phyloP scores from a whole-genome alignment of 2,888 invertebrate species.

The Pachycephus smyrnensis region DNA sequence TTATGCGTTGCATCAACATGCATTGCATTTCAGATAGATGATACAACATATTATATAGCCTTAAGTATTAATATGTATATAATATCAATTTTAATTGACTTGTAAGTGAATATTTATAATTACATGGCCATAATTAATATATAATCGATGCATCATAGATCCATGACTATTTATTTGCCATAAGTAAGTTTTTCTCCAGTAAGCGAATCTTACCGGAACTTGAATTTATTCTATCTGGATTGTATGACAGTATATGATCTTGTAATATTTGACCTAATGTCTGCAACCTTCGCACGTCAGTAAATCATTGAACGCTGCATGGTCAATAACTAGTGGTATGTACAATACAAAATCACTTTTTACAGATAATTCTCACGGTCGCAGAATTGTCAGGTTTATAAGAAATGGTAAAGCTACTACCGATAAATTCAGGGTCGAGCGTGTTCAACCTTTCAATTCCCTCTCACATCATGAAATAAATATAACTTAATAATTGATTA shows the following conservation, averaged over 20 bases:
- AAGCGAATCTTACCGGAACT: neutral
- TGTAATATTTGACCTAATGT: neutral
- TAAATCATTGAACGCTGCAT: neutral
- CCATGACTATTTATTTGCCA: conserved; percentile 5
- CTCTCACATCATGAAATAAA: neutral
- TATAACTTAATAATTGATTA: neutral
- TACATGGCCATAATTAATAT: conserved; percentile 26
- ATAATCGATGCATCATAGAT: conserved; percentile 17
- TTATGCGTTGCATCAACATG: neutral
- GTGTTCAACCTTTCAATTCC: neutral
- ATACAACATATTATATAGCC: conserved; percentile 1
- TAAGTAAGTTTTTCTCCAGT: neutral
- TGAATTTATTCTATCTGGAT: neutral
- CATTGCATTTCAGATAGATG: neutral
- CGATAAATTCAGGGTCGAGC: neutral
- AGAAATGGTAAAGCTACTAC: neutral
- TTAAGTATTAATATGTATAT: conserved; percentile 18
- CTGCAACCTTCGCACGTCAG: neutral
- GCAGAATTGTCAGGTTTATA: neutral
- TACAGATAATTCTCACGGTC: neutral
- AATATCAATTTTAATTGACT: conserved; percentile 9
- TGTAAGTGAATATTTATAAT: conserved; percentile 19
- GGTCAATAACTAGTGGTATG: neutral
- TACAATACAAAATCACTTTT: neutral
- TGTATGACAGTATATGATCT: neutral